These are phyloP conservation scores for Bungarus multicinctus DNA, from an alignment of 2,113 vertebrate genomes.

Conservation along the genomic window DNA sequence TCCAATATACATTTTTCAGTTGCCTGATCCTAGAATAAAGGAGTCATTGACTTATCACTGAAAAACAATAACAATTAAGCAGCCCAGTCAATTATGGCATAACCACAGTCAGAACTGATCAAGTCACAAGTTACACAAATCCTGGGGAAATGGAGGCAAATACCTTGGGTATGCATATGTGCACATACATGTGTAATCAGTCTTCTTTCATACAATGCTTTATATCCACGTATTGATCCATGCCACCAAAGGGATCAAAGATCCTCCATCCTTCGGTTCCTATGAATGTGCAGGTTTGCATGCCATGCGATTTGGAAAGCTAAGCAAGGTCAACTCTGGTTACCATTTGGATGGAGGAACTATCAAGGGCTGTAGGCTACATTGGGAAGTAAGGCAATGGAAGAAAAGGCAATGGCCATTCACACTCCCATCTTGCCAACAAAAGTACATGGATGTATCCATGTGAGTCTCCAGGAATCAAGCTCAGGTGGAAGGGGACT, in stretches of 20 bases:
- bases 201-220: background rate
- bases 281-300: slow-evolving; percentile 31
- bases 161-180: background rate
- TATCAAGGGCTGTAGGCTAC: background rate
- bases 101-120: background rate
- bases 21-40: slow-evolving; percentile 44
- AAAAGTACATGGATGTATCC: background rate
- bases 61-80: slow-evolving; percentile 23
- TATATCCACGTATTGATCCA: background rate
- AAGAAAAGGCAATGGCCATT: background rate
- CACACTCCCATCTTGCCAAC: background rate
- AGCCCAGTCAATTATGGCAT: slow-evolving; percentile 14
- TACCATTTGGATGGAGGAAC: background rate
- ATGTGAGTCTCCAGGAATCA: background rate
- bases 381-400: background rate
- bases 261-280: background rate
- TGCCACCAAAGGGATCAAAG: accelerated
- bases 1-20: slow-evolving; percentile 46
- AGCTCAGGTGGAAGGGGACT: background rate
- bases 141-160: background rate
- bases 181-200: too few species aligned
- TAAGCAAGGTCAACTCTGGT: background rate
- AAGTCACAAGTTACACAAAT: slow-evolving; percentile 20
- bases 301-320: slow-evolving; percentile 28
- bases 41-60: slow-evolving; percentile 52